Conservation (phyloP, 2,113 vertebrate genomes). For the Silurus meridionalis region DNA sequence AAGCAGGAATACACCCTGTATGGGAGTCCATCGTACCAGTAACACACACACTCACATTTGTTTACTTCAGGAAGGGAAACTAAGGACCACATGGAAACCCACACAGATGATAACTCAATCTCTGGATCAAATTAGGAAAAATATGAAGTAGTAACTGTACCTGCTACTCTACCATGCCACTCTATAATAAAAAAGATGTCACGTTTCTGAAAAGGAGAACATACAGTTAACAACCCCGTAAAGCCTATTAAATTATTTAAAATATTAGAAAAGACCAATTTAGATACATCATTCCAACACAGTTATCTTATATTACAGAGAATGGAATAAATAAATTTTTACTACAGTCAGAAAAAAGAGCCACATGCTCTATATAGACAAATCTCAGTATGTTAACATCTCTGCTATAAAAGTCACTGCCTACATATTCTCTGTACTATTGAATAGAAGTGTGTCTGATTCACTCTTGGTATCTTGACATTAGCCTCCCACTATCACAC, state of each 20-base stretch:
- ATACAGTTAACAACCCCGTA: background rate
- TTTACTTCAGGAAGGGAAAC: background rate
- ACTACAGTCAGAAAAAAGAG: background rate
- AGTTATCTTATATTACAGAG: background rate
- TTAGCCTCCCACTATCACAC: slow-evolving; percentile 14
- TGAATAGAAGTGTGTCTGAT: slow-evolving; percentile 30
- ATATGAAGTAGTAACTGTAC: background rate
- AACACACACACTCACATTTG: background rate
- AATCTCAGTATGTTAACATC: background rate
- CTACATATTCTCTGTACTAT: background rate
- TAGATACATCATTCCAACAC: background rate
- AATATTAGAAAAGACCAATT: background rate
- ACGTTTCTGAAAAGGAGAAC: background rate
- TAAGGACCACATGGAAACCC: background rate
- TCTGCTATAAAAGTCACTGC: slow-evolving; percentile 1
- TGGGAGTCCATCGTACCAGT: background rate
- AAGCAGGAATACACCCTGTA: background rate
- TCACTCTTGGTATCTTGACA: slow-evolving; percentile 8
- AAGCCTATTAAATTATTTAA: background rate
- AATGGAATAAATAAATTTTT: background rate
- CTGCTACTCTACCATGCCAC: background rate
- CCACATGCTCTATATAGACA: background rate
- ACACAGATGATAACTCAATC: background rate
- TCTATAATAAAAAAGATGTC: background rate
- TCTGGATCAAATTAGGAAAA: background rate